These are phyloP conservation scores for Luscinia luscinia DNA, from an alignment of 2,797 vertebrate genomes.

Conservation along the genomic window DNA sequence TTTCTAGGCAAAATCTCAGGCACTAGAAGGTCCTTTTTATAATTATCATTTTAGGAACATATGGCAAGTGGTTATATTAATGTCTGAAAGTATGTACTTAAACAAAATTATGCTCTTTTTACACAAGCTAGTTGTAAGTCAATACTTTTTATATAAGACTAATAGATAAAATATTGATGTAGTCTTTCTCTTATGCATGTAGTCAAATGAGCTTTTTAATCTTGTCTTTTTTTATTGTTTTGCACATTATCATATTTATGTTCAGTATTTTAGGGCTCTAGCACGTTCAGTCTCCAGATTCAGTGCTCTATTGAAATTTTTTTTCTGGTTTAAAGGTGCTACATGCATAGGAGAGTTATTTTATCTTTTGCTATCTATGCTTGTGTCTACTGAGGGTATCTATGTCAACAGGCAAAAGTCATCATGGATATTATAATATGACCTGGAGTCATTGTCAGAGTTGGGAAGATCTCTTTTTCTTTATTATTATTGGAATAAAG, in stretches of 20 bases:
- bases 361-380: background rate
- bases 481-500: background rate
- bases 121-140: background rate
- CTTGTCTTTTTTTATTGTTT: background rate
- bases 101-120: background rate
- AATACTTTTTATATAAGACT: background rate
- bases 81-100: background rate
- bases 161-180: background rate
- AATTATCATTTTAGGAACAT: background rate
- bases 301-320: too few species aligned
- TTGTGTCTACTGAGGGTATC: background rate
- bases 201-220: background rate
- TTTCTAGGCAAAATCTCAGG: background rate
- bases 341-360: accelerated
- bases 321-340: background rate
- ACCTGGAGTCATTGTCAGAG: background rate
- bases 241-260: background rate
- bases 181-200: background rate
- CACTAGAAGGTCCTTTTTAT: background rate
- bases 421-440: too few species aligned
- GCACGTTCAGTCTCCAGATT: background rate
- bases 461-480: background rate
- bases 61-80: background rate
- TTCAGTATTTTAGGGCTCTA: background rate
- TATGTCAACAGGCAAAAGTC: background rate